Evolutionary conservation across 2,797 vertebrate genomes (phyloP).

Genomic region (Danio choprae): DNA sequence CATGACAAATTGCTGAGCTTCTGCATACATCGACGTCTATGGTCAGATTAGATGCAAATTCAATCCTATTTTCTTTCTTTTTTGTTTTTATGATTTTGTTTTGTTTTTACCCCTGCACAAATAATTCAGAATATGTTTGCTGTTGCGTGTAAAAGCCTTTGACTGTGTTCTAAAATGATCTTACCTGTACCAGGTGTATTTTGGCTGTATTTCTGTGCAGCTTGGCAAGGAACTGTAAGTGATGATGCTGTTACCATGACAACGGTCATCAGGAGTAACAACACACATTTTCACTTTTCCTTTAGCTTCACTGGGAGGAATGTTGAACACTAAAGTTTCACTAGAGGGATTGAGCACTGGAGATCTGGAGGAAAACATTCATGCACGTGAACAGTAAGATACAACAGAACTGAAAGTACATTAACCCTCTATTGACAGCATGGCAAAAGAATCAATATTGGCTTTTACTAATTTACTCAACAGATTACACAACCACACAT

Average conservation of each 20-base stretch:
- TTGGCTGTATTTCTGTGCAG: conserved; percentile 78
- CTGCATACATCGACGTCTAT: no score
- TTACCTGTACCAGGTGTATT: conserved; percentile 86
- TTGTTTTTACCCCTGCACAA: no score
- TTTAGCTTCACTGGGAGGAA: conserved; percentile 80
- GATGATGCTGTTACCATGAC: conserved; percentile 73
- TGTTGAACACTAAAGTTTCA: conserved; percentile 80
- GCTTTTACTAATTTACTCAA: no score
- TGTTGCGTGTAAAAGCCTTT: no score
- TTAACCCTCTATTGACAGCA: no score
- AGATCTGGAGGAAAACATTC: conserved; percentile 71
- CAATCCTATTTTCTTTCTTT: no score
- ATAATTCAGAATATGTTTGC: no score
- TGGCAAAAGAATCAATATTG: no score
- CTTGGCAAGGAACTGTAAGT: conserved; percentile 81
- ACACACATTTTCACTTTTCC: conserved; percentile 81
- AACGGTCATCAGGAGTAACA: conserved; percentile 78
- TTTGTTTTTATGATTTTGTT: neutral
- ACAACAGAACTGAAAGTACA: no score
- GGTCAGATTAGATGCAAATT: no score
- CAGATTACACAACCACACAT: no score
- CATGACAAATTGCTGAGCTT: no score
- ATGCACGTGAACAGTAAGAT: neutral
- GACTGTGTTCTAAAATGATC: neutral
- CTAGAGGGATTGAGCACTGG: conserved; percentile 77